Base-by-base conservation (phyloP, 1,140 invertebrate genomes). In the Micrasema longulum region DNA sequence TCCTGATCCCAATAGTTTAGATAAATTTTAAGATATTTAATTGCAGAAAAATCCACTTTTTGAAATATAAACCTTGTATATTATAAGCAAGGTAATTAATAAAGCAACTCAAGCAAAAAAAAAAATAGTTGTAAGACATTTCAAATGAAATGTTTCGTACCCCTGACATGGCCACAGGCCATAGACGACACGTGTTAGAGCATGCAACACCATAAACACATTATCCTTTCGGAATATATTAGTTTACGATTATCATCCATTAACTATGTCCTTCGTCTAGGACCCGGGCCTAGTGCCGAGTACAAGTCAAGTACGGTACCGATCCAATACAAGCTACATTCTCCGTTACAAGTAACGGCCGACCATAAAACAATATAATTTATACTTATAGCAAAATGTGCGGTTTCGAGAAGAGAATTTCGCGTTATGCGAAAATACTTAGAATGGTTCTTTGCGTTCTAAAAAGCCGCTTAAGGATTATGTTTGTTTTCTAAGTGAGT, bases 181-280 rank as follows among this genome's bases (percentile, higher is more conserved):
- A 31, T 31, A 31, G 26, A 31, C 2, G 55, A 62, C 57, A 62
- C 57, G 36, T 62, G 36, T 26, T 26, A 52, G 5, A 1, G 1
- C 11, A 41, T 62, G 35, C 57, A 62, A 62, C 57, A 26, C 3
- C 57, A 62, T 62, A 62, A 62, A 62, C 57, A 41, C 16, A 62
- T 62, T 62, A 62, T 62, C 57, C 36, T 62, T 62, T 62, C 57
- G 35, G 35, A 62, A 41, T 43, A 62, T 41, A 62, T 62, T 62
- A 43, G 11, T 60, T 62, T 62, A 62, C 36, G 57, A 62, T 62
- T 23, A 62, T 62, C 35, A 22, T 62, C 57, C 57, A 62, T 62
- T 62, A 62, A 31, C 12, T 20, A 16, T 41, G 35, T 2, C 57
- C 57, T 62, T 62, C 57, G 16, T 43, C 22, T 18, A 52, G 50